A percentile compares a stretch with the other conserved stretches of the same genome.
Conservation (phyloP, 2,888 invertebrate genomes). For the Tinea semifulvella region DNA sequence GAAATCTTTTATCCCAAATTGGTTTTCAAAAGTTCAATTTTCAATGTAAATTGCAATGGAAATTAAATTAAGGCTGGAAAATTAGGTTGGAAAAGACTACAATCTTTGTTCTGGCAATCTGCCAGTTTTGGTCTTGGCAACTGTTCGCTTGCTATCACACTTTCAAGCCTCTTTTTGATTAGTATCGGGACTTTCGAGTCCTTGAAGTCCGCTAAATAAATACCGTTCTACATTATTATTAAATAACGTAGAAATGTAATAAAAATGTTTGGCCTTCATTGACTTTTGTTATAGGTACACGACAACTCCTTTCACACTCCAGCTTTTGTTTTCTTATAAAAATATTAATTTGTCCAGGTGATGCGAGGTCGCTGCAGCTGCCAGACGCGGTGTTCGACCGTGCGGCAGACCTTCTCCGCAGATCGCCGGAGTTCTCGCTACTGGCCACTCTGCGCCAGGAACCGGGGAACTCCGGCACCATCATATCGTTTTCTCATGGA, state of each 20-base stretch:
- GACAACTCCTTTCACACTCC: too few relatives aligned
- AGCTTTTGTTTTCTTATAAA: background rate
- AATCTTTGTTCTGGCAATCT: constrained; percentile 4
- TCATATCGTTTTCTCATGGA: constrained; percentile 84
- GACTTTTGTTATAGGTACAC: too few relatives aligned
- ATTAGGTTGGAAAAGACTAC: constrained; percentile 8
- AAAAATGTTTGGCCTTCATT: too few relatives aligned
- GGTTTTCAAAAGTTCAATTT: too few relatives aligned
- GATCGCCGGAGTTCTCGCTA: constrained; percentile 82
- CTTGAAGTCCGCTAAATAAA: background rate
- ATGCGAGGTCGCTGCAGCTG: constrained; percentile 76
- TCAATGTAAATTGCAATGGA: too few relatives aligned
- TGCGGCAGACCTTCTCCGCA: constrained; percentile 73
- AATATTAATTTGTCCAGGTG: constrained; percentile 58
- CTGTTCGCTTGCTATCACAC: background rate
- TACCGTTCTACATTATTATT: too few relatives aligned
- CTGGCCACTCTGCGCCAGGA: constrained; percentile 81
- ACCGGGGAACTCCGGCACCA: constrained; percentile 82
- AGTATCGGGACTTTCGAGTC: background rate
- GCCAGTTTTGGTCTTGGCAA: constrained; percentile 7
- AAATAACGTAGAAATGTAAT: too few relatives aligned
- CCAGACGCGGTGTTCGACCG: constrained; percentile 73
- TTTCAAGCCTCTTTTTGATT: constrained; percentile 9
- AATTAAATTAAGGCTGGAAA: background rate
- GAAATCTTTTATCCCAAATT: too few relatives aligned